Conservation (phyloP, 2,888 invertebrate genomes). For the Lordiphosa fenestrarum region DNA sequence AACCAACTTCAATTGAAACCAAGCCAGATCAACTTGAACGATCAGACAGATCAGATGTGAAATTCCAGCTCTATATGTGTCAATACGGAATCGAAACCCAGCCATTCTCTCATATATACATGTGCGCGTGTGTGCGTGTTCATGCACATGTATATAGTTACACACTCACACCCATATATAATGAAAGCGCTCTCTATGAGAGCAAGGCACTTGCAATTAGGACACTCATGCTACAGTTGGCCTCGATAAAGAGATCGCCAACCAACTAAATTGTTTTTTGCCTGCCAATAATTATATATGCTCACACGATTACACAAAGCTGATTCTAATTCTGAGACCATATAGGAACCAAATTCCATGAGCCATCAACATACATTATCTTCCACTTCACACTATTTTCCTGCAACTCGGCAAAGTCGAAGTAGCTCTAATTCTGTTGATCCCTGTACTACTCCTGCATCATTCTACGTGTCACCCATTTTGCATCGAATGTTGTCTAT, state of each 20-base stretch:
- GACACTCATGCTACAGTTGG: conserved; percentile 5
- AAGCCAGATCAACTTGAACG: conserved; percentile 11
- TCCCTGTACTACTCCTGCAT: too few relatives aligned
- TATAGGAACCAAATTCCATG: not conserved
- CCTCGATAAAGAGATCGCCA: conserved; percentile 2
- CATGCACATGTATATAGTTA: conserved; percentile 7
- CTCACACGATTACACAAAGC: conserved; percentile 4
- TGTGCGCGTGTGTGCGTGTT: not conserved
- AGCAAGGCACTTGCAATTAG: conserved; percentile 1
- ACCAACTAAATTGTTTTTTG: conserved; percentile 4
- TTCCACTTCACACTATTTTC: too few relatives aligned
- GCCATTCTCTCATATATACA: conserved; percentile 2
- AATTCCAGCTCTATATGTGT: conserved; percentile 13
- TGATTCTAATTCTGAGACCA: not conserved
- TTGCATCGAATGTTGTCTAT: too few relatives aligned
- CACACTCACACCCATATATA: conserved; percentile 5
- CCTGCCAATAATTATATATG: conserved; percentile 2
- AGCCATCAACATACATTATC: conserved; percentile 2
- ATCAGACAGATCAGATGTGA: conserved; percentile 13
- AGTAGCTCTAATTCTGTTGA: too few relatives aligned
- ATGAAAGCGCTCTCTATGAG: not conserved
- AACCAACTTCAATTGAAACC: conserved; percentile 10
- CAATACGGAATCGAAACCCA: conserved; percentile 14
- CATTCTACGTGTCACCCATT: too few relatives aligned
- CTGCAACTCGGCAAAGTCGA: too few relatives aligned